phyloP scores from a whole-genome alignment of 2,888 invertebrate genomes.

The Hetaerina titia region DNA sequence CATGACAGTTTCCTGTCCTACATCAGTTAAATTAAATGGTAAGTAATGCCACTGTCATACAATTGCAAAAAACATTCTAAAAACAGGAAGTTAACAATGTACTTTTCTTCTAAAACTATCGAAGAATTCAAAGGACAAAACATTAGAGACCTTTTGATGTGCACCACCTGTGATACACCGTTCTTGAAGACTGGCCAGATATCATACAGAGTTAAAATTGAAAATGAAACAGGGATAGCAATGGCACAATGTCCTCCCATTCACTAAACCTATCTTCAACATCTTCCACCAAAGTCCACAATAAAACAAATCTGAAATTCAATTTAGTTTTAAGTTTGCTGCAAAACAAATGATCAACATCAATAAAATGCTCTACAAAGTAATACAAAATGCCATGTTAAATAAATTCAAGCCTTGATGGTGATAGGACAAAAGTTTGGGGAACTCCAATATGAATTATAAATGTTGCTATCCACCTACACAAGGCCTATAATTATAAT shows the following conservation, averaged over 20 bases:
- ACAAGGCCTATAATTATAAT: constrained; percentile 6
- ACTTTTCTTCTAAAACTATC: constrained; percentile 26
- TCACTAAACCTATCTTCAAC: constrained; percentile 34
- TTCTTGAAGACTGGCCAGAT: constrained; percentile 24
- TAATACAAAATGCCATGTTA: not conserved
- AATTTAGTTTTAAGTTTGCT: constrained; percentile 40
- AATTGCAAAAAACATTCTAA: constrained; percentile 49
- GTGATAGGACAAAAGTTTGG: not conserved
- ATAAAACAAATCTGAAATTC: constrained; percentile 51
- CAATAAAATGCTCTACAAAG: not conserved
- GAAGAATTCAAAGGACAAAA: constrained; percentile 19
- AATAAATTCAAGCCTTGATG: not conserved
- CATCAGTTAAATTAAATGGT: constrained; percentile 44
- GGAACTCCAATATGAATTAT: not conserved
- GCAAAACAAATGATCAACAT: constrained; percentile 37
- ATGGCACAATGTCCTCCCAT: constrained; percentile 7
- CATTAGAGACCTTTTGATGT: constrained; percentile 32
- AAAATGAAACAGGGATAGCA: constrained; percentile 35
- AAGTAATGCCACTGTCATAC: constrained; percentile 50
- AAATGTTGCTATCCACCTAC: constrained; percentile 17
- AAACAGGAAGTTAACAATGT: constrained; percentile 44
- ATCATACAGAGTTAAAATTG: constrained; percentile 40
- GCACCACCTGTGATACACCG: constrained; percentile 34
- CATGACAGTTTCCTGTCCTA: constrained; percentile 55
- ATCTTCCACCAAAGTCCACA: constrained; percentile 42